A percentile compares a stretch with the other conserved stretches of the same genome.
phyloP scores from a whole-genome alignment of 2,888 invertebrate genomes.

The Phytoseiulus persimilis region DNA sequence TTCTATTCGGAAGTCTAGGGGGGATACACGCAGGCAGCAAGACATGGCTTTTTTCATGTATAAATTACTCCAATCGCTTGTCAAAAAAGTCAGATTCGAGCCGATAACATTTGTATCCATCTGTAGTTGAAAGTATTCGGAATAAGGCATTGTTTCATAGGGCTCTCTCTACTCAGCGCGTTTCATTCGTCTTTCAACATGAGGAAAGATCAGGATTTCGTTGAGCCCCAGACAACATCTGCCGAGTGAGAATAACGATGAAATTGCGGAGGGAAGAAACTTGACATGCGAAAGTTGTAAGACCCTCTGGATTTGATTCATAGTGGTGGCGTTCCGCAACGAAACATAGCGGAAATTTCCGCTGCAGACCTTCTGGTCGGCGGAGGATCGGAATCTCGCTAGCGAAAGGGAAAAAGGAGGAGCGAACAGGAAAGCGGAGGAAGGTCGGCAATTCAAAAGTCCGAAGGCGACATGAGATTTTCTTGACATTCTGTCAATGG shows the following conservation, averaged over 20 bases:
- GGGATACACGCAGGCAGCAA: too few species aligned
- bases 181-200: too few species aligned
- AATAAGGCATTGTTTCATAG: too few species aligned
- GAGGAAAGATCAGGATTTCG: too few species aligned
- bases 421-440: background rate
- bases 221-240: background rate
- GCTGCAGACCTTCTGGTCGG: too few species aligned
- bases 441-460: background rate
- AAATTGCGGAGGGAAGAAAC: background rate
- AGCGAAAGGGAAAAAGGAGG: background rate
- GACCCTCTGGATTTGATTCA: background rate
- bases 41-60: too few species aligned
- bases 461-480: background rate
- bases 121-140: too few species aligned
- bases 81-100: too few species aligned
- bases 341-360: background rate
- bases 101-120: too few species aligned
- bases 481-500: background rate
- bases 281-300: background rate
- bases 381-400: background rate
- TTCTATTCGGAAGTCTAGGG: too few species aligned
- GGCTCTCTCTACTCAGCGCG: too few species aligned
- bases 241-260: background rate
- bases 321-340: background rate
- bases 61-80: too few species aligned